Percentiles rank a stretch among this genome's conserved stretches.
Conservation (phyloP, 2,113 vertebrate species). For the Pampusana beccarii region DNA sequence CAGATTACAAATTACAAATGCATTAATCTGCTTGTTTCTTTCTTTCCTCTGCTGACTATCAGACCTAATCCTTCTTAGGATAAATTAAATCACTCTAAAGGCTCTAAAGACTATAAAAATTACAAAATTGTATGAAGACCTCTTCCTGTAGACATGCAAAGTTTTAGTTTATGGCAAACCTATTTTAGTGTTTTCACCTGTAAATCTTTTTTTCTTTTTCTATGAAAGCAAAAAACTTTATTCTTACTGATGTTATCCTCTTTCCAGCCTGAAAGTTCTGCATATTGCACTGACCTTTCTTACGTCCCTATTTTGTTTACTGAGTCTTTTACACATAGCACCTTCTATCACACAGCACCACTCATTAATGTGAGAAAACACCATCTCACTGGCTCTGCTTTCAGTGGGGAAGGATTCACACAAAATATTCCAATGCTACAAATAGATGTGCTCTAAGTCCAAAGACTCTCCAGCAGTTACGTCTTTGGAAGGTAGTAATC, state of each 20-base stretch:
- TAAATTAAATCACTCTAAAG: background rate
- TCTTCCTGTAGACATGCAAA: background rate
- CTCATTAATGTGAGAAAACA: background rate
- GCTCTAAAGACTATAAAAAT: background rate
- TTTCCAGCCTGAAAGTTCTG: background rate
- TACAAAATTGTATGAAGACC: background rate
- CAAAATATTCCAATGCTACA: background rate
- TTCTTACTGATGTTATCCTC: background rate
- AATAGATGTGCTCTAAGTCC: accelerated
- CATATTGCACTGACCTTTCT: background rate
- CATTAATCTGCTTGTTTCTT: background rate
- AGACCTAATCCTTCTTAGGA: background rate
- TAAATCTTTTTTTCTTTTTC: background rate
- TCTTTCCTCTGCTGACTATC: background rate
- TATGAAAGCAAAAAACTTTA: background rate
- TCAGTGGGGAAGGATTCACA: background rate
- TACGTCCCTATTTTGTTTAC: background rate
- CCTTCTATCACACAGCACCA: background rate
- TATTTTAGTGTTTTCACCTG: background rate
- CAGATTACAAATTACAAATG: background rate
- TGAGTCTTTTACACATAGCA: background rate
- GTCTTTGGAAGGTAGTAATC: background rate
- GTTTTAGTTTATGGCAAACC: background rate
- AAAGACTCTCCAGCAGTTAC: background rate
- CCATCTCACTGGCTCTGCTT: background rate